Evolutionary conservation across 2,888 invertebrate species (phyloP), one percentile per base, ranked within the genome.

Genomic region (Stenodema calcarata): DNA sequence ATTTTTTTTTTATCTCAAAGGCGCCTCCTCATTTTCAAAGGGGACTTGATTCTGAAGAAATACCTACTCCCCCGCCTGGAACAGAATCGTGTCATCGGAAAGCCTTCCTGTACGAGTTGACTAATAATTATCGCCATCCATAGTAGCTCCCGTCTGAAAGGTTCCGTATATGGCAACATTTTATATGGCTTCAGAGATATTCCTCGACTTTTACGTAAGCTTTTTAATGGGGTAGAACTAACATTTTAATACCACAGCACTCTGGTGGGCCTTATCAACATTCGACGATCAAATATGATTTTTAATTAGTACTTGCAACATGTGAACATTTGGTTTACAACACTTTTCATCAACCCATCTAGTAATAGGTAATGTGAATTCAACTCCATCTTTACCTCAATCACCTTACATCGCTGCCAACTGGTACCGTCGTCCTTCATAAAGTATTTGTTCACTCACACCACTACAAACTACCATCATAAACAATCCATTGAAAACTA

Each of bases 31-130:
- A 35, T 41, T 78, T 44, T 47, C 78, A 50, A 80, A 82, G 62
- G 62, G 82, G 82, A 82, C 69, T 82, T 82, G 82, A 69, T 69
- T 82, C 35, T 73, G 73, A 73, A 73, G 30, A 73, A 73, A 41
- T 73, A 69, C 62, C 62, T 16, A 62, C 41, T 73, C 41, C 73
- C 62, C 62, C 62, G 62, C 62, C 18, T 62, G 23, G 23, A 62
- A 23, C 62, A 6, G 62, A 62, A 62, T 62, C 62, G 62, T 62
- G 62, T 54, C 54, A 54, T 54, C 54, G 54, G 54, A 54, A 54
- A 54, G 54, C 54, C 54, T 54, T 54, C 54, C 54, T 54, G 18
- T 54, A 18, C 18, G 18, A 54, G 54, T 62, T 62, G 62, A 23
- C 62, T 62, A 62, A 62, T 62, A 62, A 62, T 62, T 62, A 62